A percentile compares a stretch with the other conserved stretches of the same genome.
Evolutionary conservation across 92 coral and sea anemone species (phyloP).

Genomic region (Muricea muricata): DNA sequence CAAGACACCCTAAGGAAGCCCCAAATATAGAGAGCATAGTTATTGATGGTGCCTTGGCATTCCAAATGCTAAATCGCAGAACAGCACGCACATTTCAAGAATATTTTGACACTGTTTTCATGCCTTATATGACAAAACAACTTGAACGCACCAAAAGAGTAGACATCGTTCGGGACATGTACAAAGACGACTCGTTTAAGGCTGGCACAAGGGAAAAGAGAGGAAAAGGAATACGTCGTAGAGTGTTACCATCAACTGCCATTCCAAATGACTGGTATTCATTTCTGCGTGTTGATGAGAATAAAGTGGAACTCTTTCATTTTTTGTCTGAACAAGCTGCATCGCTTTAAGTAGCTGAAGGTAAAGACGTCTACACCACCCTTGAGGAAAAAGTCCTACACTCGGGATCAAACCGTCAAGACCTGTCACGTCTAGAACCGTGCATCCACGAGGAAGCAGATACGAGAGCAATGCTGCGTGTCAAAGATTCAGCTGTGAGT

Average conservation of each 20-base stretch:
- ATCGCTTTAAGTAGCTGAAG: conserved; percentile 18
- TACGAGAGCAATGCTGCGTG: conserved; percentile 33
- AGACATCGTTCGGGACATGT: conserved; percentile 64
- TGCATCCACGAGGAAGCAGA: conserved; percentile 59
- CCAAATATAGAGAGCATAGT: conserved; percentile 39
- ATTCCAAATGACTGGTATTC: conserved; percentile 70
- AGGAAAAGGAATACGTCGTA: conserved; percentile 69
- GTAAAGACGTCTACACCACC: conserved; percentile 57
- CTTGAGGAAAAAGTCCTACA: conserved; percentile 26
- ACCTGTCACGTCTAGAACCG: conserved; percentile 45
- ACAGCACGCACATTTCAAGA: conserved; percentile 65
- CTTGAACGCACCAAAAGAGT: conserved; percentile 54
- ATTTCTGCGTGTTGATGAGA: conserved; percentile 59
- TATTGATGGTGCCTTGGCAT: conserved; percentile 67
- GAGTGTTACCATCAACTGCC: conserved; percentile 40
- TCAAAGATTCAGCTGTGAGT: conserved; percentile 27
- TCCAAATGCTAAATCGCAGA: conserved; percentile 61
- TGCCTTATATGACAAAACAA: conserved; percentile 60
- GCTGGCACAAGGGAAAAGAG: conserved; percentile 55
- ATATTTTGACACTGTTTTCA: conserved; percentile 52
- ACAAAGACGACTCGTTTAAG: conserved; percentile 62
- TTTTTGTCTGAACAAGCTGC: conserved; percentile 48
- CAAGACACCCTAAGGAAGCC: conserved; percentile 6
- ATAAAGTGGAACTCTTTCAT: conserved; percentile 33
- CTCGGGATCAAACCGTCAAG: background rate